These are phyloP conservation scores for Embidobia sp. DNA, from an alignment of 2,888 invertebrate genomes.

Conservation along the genomic window DNA sequence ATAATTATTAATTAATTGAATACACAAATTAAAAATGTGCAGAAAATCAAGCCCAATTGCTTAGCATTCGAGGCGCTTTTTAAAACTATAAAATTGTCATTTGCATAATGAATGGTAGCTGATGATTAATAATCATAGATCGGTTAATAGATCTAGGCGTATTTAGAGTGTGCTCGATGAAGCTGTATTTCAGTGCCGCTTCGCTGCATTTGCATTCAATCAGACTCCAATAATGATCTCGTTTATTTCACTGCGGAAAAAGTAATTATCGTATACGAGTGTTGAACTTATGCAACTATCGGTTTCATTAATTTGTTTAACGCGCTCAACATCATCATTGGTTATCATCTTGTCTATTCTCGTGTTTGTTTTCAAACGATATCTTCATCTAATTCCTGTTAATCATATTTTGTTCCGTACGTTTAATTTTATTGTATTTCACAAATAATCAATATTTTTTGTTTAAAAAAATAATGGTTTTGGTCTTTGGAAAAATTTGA, in stretches of 20 bases:
- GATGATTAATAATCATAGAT: constrained; percentile 52
- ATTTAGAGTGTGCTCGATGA: constrained; percentile 30
- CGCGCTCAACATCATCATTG: not conserved
- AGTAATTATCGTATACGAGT: constrained; percentile 45
- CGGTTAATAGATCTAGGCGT: constrained; percentile 30
- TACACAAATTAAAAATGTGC: too few species aligned
- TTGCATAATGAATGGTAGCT: constrained; percentile 19
- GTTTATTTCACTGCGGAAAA: constrained; percentile 41
- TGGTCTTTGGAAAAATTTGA: too few species aligned
- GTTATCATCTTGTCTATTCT: too few species aligned
- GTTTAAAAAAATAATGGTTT: too few species aligned
- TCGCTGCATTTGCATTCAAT: constrained; percentile 43
- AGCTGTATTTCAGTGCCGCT: constrained; percentile 36
- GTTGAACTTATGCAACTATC: constrained; percentile 49
- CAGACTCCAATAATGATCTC: constrained; percentile 22
- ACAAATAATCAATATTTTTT: too few species aligned
- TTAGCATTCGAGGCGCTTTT: too few species aligned
- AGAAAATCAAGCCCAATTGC: too few species aligned
- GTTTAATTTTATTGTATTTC: too few species aligned
- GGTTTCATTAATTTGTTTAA: constrained; percentile 24
- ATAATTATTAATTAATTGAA: too few species aligned
- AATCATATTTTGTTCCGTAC: too few species aligned
- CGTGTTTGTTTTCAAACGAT: not conserved
- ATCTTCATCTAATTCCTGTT: too few species aligned
- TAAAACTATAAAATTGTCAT: constrained; percentile 23